These are phyloP conservation scores for Porites australiensis DNA, from an alignment of 64 coral and sea anemone genomes.

Conservation along the genomic window DNA sequence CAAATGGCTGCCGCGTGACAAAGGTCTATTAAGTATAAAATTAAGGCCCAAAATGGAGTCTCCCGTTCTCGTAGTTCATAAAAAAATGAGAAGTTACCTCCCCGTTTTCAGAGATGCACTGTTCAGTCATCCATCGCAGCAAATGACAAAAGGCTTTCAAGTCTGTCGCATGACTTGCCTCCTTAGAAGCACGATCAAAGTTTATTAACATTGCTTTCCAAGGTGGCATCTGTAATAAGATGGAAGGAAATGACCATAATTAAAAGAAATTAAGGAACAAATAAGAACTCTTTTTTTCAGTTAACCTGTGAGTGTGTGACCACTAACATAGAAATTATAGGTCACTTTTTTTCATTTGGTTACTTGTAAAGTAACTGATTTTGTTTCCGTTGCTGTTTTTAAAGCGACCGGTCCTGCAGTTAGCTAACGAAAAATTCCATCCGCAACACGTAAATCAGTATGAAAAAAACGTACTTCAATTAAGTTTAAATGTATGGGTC, in stretches of 20 bases:
- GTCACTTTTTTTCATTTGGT: too few relatives aligned
- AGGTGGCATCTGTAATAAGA: neutral
- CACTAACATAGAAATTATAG: too few relatives aligned
- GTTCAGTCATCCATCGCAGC: neutral
- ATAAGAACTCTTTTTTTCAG: too few relatives aligned
- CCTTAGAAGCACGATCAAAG: neutral
- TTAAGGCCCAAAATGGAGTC: too few relatives aligned
- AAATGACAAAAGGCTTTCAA: neutral
- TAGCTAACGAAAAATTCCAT: too few relatives aligned
- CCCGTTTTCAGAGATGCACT: neutral
- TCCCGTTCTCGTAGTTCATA: neutral
- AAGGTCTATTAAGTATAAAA: too few relatives aligned
- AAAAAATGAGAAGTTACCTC: neutral
- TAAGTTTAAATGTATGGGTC: too few relatives aligned
- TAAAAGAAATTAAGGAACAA: neutral
- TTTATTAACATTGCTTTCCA: conserved; percentile 5
- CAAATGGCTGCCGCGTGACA: too few relatives aligned
- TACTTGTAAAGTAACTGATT: neutral
- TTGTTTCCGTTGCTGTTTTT: neutral
- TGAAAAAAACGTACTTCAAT: too few relatives aligned
- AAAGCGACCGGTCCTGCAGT: too few relatives aligned
- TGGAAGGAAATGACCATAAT: neutral
- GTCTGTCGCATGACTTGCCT: neutral
- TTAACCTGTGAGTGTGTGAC: too few relatives aligned
- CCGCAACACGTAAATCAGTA: too few relatives aligned